phyloP scores from a whole-genome alignment of 2,888 invertebrate species.

The Luperina nickerlii region DNA sequence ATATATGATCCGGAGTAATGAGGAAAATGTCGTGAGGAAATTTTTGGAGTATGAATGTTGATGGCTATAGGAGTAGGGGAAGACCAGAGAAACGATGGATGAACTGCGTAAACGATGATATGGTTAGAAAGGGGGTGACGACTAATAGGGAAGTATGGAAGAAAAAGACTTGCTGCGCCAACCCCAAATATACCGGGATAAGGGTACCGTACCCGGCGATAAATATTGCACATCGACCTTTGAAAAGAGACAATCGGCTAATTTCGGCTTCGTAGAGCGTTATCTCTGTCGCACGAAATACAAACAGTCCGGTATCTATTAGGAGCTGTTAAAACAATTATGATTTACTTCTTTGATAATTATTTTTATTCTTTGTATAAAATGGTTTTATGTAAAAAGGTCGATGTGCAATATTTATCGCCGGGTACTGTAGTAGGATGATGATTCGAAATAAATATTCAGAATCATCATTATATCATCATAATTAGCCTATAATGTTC shows the following conservation, averaged over 20 bases:
- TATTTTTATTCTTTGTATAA: too few species aligned
- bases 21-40: neutral
- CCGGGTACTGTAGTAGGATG: neutral
- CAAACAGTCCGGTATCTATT: too few species aligned
- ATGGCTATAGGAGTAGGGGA: neutral
- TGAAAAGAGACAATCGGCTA: too few species aligned
- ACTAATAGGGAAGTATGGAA: neutral
- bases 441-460: neutral
- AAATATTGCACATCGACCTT: too few species aligned
- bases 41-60: neutral
- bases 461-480: neutral
- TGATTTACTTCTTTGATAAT: too few species aligned
- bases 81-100: neutral
- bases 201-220: neutral
- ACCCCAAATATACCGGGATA: neutral
- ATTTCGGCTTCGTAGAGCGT: too few species aligned
- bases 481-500: too few species aligned
- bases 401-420: too few species aligned
- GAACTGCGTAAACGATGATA: neutral
- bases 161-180: neutral
- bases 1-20: neutral
- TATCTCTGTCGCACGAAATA: too few species aligned
- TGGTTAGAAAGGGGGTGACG: neutral
- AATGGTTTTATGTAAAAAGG: too few species aligned
- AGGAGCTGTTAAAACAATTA: too few species aligned